Evolutionary conservation across 2,888 invertebrate species (phyloP).

Genomic region (Polyploca ridens): DNA sequence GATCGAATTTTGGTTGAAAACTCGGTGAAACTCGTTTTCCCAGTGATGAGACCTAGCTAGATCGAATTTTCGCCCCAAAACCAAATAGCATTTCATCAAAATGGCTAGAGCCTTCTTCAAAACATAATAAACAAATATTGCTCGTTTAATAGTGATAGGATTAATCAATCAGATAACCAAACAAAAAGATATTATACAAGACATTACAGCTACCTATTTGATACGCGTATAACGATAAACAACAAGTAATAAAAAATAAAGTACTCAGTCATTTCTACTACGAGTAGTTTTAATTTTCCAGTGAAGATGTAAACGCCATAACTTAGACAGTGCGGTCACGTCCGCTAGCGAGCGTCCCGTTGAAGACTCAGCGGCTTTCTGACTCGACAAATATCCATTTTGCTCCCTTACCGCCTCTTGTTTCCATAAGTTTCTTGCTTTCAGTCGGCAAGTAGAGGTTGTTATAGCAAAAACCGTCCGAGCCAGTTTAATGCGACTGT

Average conservation of each 20-base stretch:
- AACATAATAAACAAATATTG: too few relatives aligned
- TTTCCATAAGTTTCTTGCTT: constrained; percentile 43
- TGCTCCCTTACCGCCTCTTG: constrained; percentile 38
- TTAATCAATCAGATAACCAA: too few relatives aligned
- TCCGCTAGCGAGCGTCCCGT: constrained; percentile 32
- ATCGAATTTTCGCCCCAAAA: too few relatives aligned
- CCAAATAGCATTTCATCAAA: too few relatives aligned
- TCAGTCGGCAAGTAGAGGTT: constrained; percentile 32
- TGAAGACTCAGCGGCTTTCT: constrained; percentile 39
- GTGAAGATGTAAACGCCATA: constrained; percentile 32
- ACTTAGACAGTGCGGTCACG: constrained; percentile 55
- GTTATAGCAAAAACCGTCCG: constrained; percentile 23
- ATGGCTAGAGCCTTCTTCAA: too few relatives aligned
- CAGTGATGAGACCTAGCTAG: too few relatives aligned
- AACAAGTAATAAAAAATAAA: background rate
- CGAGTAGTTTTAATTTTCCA: constrained; percentile 9
- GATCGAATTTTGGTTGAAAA: too few relatives aligned
- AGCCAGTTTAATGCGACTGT: constrained; percentile 13
- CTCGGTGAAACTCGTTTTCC: too few relatives aligned
- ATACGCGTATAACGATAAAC: background rate
- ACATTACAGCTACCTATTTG: background rate
- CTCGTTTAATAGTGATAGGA: too few relatives aligned
- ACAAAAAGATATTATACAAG: too few relatives aligned
- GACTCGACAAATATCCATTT: constrained; percentile 61
- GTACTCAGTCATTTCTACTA: background rate